A percentile compares a stretch with the other conserved stretches of the same genome.
Evolutionary conservation across 1,140 invertebrate species (phyloP).

Genomic region (Caenorhabditis tropicalis): DNA sequence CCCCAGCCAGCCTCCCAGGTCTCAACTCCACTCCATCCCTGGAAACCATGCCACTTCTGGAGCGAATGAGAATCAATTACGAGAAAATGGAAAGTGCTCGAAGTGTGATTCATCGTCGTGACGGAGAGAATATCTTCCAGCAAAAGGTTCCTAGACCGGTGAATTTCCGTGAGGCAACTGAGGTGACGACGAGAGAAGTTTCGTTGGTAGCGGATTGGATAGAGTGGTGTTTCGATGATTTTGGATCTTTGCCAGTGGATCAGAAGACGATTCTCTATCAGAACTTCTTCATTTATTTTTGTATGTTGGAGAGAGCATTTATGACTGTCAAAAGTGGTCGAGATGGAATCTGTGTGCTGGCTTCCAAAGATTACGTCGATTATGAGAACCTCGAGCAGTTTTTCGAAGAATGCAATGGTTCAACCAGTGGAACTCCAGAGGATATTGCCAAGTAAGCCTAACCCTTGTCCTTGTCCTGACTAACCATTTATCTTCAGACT

Average conservation of each 20-base stretch:
- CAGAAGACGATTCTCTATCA: constrained; percentile 42
- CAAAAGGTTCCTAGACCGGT: constrained; percentile 36
- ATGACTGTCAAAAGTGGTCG: constrained; percentile 20
- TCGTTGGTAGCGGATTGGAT: constrained; percentile 46
- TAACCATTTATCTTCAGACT: background rate
- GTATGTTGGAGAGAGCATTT: constrained; percentile 46
- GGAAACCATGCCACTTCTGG: constrained; percentile 42
- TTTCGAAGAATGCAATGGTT: constrained; percentile 1
- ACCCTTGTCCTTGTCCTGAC: background rate
- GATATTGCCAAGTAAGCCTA: constrained; percentile 16
- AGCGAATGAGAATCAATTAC: constrained; percentile 37
- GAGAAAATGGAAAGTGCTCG: constrained; percentile 37
- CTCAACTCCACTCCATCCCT: background rate
- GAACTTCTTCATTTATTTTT: constrained; percentile 47
- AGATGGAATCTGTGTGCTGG: constrained; percentile 34
- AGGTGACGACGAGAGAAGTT: constrained; percentile 28
- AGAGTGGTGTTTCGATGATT: constrained; percentile 40
- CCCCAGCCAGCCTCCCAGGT: background rate
- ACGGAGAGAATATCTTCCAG: constrained; percentile 47
- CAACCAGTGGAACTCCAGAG: background rate
- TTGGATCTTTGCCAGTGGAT: background rate
- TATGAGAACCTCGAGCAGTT: constrained; percentile 32
- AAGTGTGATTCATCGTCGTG: constrained; percentile 46
- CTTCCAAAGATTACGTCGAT: constrained; percentile 49
- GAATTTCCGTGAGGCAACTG: constrained; percentile 34